phyloP scores from a whole-genome alignment of 1,140 invertebrate species.

The Drosophila gunungcola region DNA sequence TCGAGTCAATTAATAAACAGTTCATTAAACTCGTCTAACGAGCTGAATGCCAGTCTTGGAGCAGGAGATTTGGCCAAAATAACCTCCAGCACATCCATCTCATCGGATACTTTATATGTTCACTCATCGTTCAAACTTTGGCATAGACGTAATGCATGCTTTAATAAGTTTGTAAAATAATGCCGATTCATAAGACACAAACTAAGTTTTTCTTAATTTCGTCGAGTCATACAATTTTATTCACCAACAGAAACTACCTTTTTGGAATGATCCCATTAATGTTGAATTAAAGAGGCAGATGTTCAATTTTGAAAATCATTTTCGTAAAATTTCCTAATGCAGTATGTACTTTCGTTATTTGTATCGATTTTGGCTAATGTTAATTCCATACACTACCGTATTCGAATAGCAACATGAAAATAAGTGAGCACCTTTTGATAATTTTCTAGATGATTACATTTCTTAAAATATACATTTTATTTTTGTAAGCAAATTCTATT shows the following conservation, averaged over 20 bases:
- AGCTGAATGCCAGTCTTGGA: constrained; percentile 59
- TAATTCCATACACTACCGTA: too few species aligned
- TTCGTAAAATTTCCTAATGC: constrained; percentile 75
- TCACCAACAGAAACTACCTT: constrained; percentile 64
- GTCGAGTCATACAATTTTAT: constrained; percentile 1
- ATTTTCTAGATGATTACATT: too few species aligned
- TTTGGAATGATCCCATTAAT: constrained; percentile 81
- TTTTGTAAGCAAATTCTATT: too few species aligned
- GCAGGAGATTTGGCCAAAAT: constrained; percentile 39
- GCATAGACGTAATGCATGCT: constrained; percentile 55
- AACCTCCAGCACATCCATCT: constrained; percentile 40
- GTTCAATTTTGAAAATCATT: constrained; percentile 76
- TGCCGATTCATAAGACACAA: neutral
- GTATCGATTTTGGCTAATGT: too few species aligned
- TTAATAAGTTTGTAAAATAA: constrained; percentile 10
- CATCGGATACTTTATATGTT: constrained; percentile 18
- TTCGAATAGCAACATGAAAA: too few species aligned
- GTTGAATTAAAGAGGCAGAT: constrained; percentile 78
- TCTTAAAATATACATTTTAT: too few species aligned
- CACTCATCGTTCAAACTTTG: too few species aligned
- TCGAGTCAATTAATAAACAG: constrained; percentile 56
- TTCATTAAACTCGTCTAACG: constrained; percentile 71
- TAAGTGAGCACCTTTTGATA: too few species aligned
- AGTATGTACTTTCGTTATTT: too few species aligned
- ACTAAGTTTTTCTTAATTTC: neutral